Percentiles rank a stretch among this genome's conserved stretches.
Evolutionary conservation across 2,797 vertebrate species (phyloP).

Genomic region (Molossus alvarezi): DNA sequence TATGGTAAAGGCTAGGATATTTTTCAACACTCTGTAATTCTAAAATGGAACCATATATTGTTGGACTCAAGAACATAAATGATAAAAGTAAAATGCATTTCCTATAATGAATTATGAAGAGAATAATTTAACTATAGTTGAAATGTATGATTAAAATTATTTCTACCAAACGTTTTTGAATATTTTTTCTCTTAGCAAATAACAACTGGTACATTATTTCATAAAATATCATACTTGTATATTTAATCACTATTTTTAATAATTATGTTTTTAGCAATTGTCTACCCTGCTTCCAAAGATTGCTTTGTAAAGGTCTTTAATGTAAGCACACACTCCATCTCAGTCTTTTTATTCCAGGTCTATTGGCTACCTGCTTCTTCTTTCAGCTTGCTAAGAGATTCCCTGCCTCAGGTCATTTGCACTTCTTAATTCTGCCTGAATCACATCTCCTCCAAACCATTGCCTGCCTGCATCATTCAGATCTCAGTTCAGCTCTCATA

Average conservation of each 20-base stretch:
- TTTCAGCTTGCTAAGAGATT: background rate
- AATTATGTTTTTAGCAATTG: background rate
- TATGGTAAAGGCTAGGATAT: background rate
- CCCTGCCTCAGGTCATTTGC: background rate
- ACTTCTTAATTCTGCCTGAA: background rate
- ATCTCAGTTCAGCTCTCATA: background rate
- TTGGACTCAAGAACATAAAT: constrained; percentile 13
- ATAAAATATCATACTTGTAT: background rate
- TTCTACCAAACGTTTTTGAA: background rate
- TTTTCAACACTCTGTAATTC: constrained; percentile 17
- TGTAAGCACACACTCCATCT: accelerated
- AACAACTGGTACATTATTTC: background rate
- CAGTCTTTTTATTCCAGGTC: background rate
- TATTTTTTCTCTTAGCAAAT: background rate
- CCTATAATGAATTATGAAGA: background rate
- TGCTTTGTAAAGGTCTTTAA: background rate
- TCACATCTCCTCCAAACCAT: background rate
- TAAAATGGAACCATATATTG: background rate
- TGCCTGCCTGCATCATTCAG: background rate
- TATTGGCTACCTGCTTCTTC: background rate
- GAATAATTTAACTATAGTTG: background rate
- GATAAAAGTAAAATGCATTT: background rate
- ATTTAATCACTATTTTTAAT: background rate
- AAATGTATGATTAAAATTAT: background rate
- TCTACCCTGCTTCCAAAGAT: background rate